Evolutionary conservation across 1,140 invertebrate species (phyloP).

Genomic region (Diuraphis noxia): DNA sequence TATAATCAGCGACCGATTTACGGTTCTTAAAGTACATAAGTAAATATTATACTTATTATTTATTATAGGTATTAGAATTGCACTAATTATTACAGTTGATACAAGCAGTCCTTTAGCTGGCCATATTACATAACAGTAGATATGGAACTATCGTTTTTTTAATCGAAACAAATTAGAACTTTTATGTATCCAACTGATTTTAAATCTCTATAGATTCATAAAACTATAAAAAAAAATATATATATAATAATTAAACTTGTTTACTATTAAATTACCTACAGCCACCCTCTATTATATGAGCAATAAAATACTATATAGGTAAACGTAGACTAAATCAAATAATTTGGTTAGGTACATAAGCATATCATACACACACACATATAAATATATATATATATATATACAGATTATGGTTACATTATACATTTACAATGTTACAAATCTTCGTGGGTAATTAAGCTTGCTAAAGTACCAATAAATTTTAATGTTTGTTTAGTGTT

Average conservation of each 20-base stretch:
- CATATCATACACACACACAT: no score
- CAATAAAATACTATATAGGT: neutral
- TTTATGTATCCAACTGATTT: neutral
- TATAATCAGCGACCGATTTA: no score
- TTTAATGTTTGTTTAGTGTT: neutral
- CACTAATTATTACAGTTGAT: neutral
- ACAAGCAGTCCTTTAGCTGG: neutral
- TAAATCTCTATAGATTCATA: neutral
- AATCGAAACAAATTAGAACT: neutral
- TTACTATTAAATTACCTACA: neutral
- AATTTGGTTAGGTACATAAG: neutral
- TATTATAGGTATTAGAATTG: neutral
- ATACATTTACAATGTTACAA: constrained; percentile 3
- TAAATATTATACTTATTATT: neutral
- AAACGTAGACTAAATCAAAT: neutral
- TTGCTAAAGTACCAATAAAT: neutral
- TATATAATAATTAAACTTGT: neutral
- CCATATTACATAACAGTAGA: neutral
- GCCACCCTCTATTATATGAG: neutral
- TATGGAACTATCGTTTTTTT: neutral
- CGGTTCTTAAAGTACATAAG: no score
- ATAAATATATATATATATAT: no score
- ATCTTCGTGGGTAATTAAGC: neutral
- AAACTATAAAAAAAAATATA: neutral
- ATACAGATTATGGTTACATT: neutral